A percentile compares a stretch with the other conserved stretches of the same genome.
These are phyloP conservation scores for Ommatoiulus sabulosus DNA, from an alignment of 2,888 invertebrate genomes.

Conservation along the genomic window DNA sequence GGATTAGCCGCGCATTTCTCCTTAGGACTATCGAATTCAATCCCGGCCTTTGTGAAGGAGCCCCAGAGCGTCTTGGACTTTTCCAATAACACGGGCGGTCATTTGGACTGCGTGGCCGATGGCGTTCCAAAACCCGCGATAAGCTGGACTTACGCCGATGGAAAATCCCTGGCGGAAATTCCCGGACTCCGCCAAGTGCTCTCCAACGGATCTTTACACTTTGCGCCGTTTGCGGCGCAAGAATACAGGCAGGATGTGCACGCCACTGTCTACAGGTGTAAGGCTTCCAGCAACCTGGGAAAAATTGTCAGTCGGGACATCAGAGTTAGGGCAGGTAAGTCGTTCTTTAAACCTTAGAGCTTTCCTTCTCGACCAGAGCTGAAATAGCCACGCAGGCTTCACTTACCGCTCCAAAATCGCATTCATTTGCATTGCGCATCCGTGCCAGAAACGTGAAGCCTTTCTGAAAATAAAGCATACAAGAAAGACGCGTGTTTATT, in stretches of 20 bases:
- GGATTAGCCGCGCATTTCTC: neutral
- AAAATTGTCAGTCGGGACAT: constrained; percentile 51
- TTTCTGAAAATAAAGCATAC: too few species aligned
- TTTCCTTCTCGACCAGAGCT: neutral
- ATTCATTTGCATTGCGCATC: too few species aligned
- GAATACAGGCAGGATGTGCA: constrained; percentile 55
- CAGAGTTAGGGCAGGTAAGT: constrained; percentile 54
- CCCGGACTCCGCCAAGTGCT: constrained; percentile 14
- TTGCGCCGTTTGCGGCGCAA: constrained; percentile 50
- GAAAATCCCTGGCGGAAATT: constrained; percentile 37
- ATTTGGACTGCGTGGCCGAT: constrained; percentile 52
- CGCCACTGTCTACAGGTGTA: constrained; percentile 53
- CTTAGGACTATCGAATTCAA: neutral
- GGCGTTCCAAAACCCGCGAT: constrained; percentile 44
- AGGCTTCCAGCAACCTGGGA: neutral
- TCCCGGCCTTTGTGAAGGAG: constrained; percentile 19
- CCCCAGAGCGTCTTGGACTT: constrained; percentile 51
- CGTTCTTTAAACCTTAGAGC: neutral
- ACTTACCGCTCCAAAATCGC: too few species aligned
- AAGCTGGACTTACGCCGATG: constrained; percentile 52
- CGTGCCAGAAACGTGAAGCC: too few species aligned
- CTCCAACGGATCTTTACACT: constrained; percentile 54
- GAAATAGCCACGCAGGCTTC: too few species aligned
- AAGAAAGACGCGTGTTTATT: too few species aligned
- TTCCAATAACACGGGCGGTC: constrained; percentile 51